Conservation (phyloP, 53 echinoderm and acorn worm species). For the Echinometra lucunter region DNA sequence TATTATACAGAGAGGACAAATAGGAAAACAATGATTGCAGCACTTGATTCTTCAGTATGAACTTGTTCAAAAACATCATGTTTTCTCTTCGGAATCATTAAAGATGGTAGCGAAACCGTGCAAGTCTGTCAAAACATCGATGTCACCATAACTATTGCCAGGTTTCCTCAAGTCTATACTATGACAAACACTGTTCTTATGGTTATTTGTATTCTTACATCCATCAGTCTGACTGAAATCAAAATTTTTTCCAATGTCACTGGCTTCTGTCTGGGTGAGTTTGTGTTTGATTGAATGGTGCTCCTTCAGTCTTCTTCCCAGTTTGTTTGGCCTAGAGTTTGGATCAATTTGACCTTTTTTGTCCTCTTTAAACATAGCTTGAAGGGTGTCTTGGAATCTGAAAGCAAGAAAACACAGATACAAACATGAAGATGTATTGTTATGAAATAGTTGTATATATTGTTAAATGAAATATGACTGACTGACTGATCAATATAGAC, state of each 20-base stretch:
- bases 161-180: neutral
- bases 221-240: neutral
- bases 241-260: neutral
- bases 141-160: neutral
- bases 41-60: neutral
- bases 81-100: neutral
- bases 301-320: neutral
- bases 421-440: neutral
- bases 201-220: neutral
- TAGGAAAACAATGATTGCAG: neutral
- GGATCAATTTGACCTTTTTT: neutral
- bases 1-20: too few species aligned
- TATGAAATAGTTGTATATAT: neutral
- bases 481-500: neutral
- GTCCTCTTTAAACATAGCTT: neutral
- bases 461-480: neutral
- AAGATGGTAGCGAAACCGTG: conserved; percentile 24
- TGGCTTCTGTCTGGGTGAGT: conserved; percentile 30
- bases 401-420: neutral
- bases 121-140: neutral
- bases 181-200: neutral
- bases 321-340: neutral
- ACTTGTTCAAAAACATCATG: neutral
- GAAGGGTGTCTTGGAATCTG: conserved; percentile 25
- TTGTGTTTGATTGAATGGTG: neutral